A percentile compares a stretch with the other conserved stretches of the same genome.
These are phyloP conservation scores for Lutjanus argentimaculatus DNA, from an alignment of 2,797 vertebrate species.

Conservation along the genomic window DNA sequence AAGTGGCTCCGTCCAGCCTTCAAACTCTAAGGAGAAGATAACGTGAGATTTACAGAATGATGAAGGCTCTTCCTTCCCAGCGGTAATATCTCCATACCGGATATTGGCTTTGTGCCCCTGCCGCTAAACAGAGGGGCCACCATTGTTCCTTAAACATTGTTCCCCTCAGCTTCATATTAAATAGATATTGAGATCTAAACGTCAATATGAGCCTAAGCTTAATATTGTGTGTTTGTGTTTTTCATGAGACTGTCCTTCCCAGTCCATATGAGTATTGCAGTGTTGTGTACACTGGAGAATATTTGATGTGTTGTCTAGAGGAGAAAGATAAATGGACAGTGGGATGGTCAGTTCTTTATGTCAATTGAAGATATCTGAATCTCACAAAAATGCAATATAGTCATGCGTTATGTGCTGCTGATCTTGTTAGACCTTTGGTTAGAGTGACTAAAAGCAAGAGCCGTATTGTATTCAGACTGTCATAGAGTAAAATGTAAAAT, in stretches of 20 bases:
- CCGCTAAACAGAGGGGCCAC: slow-evolving; percentile 54
- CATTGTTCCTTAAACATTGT: slow-evolving; percentile 69
- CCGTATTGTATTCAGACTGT: neutral
- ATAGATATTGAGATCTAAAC: slow-evolving; percentile 76
- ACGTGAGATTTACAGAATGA: slow-evolving; percentile 63
- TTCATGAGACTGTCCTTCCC: slow-evolving; percentile 31
- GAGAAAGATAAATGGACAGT: slow-evolving; percentile 38
- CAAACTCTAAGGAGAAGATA: slow-evolving; percentile 49
- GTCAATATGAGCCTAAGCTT: slow-evolving; percentile 53
- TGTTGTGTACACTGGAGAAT: slow-evolving; percentile 37
- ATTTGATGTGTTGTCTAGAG: slow-evolving; percentile 47
- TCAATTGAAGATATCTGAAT: slow-evolving; percentile 28
- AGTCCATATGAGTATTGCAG: slow-evolving; percentile 21
- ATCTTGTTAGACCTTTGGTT: neutral
- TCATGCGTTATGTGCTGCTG: neutral
- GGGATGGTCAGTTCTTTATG: slow-evolving; percentile 32
- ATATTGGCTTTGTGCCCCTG: slow-evolving; percentile 81
- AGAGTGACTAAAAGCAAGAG: neutral
- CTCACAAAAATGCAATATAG: neutral
- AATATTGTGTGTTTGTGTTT: slow-evolving; percentile 54
- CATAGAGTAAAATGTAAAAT: neutral
- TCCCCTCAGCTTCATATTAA: slow-evolving; percentile 74
- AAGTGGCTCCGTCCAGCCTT: slow-evolving; percentile 50
- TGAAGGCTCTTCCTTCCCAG: slow-evolving; percentile 63
- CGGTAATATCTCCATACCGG: slow-evolving; percentile 82